phyloP scores from a whole-genome alignment of 2,888 invertebrate genomes.

The Sacculina carcini region DNA sequence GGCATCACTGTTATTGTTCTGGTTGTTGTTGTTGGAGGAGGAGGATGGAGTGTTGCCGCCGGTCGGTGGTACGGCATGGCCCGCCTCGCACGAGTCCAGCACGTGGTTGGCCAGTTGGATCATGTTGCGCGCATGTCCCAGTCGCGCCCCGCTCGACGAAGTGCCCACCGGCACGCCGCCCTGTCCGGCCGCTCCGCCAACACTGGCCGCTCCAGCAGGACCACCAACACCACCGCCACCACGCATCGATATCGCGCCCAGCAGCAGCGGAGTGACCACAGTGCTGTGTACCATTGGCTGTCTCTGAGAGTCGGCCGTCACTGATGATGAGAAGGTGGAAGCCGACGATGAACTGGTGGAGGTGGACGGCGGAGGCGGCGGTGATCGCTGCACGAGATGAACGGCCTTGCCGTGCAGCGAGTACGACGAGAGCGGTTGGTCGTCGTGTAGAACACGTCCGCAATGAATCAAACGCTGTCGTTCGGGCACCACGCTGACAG shows the following conservation, averaged over 20 bases:
- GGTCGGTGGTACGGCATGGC: not conserved
- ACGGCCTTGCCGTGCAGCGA: slow-evolving; percentile 76
- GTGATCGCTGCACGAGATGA: slow-evolving; percentile 66
- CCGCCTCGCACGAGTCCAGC: not conserved
- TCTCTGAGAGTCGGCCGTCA: not conserved
- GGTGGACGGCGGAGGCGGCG: slow-evolving; percentile 26
- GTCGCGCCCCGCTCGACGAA: not conserved
- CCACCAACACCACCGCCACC: not conserved
- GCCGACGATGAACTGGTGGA: not conserved
- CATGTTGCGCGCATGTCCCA: slow-evolving; percentile 1
- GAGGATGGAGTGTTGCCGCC: not conserved
- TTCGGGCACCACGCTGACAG: slow-evolving; percentile 48
- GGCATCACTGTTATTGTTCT: not conserved
- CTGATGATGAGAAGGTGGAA: no score
- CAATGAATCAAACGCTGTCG: slow-evolving; percentile 77
- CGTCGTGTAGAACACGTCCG: slow-evolving; percentile 75
- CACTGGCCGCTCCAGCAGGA: slow-evolving; percentile 1
- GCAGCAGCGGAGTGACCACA: not conserved
- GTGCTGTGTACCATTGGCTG: not conserved
- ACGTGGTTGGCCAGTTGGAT: slow-evolving; percentile 4
- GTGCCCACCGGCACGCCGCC: not conserved
- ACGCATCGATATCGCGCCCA: not conserved
- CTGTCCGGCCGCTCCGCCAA: not conserved
- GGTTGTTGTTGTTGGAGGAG: slow-evolving; percentile 3
- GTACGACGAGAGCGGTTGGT: slow-evolving; percentile 54